Base-by-base conservation (phyloP, 2,888 invertebrate genomes). In the Sarcophaga carnaria region DNA sequence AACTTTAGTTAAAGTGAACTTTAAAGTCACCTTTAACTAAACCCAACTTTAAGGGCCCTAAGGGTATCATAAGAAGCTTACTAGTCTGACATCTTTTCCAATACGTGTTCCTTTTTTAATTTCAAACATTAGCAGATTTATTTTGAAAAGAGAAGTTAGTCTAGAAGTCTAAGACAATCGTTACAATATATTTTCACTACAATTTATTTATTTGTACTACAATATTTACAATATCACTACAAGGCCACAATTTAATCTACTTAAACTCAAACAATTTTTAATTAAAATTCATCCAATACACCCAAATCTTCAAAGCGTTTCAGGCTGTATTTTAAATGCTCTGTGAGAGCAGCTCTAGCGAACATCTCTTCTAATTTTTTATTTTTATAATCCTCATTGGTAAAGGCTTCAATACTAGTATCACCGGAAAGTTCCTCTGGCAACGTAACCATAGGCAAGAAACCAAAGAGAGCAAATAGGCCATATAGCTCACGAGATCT, bases 401-500 rank as follows among this genome's bases (percentile, higher is more conserved):
- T 84, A 83, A 92, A 84, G 4, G 88, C 87, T 47, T 92, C 91
- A 66, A 92, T 90, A 71, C 88, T 90, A 10, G 87, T 90, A 69
- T 91, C 90, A 3, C 88, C 77, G 0, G 91, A 87, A 5, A 90
- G 85, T 17, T 91, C 90, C 62, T 90, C 90, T 14, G 91, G 90
- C 89, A 92, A 83, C 0, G 91, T 90, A 2, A 92, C 78, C 79
- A 92, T 88, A 8, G 92, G 92, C 66, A 92, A 75, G n/a, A 93
- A 92, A 0, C 72, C 91, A 59, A 90, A 91, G 3, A 91, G 20
- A 0, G 80, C 92, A 66, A 92, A 92, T 1, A 92, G 45, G 0
- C 93, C 92, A 59, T 92, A 92, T 0, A 87, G 77, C 47, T 92
- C 92, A 4, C 92, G 91, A 11, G 89, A 90, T 8, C 90, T 89